Conservation (phyloP, 2,797 vertebrate genomes). For the Myotis pilosus region DNA sequence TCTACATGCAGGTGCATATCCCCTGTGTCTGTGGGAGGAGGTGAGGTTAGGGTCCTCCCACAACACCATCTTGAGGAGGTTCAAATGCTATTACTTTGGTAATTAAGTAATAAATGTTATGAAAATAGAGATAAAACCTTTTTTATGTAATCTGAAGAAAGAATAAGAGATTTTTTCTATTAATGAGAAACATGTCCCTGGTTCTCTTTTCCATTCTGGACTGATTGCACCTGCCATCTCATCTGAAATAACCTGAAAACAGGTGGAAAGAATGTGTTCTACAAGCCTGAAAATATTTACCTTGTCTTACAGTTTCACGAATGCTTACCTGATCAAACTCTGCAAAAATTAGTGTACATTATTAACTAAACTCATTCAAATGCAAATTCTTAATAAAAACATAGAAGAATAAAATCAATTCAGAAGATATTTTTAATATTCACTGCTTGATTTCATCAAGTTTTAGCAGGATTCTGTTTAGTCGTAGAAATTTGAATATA, state of each 20-base stretch:
- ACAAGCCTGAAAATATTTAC: background rate
- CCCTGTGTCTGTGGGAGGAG: background rate
- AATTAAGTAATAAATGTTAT: background rate
- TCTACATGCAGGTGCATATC: background rate
- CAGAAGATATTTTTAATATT: background rate
- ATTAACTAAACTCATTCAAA: background rate
- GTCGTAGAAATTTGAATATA: background rate
- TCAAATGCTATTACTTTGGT: background rate
- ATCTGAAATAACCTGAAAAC: background rate
- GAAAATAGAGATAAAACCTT: slow-evolving; percentile 15
- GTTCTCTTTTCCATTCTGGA: background rate
- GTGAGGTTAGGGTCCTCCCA: background rate
- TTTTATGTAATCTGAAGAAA: background rate
- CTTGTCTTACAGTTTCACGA: background rate
- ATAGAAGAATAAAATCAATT: background rate
- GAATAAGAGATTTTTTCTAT: background rate
- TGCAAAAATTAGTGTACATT: background rate
- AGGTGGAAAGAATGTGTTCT: background rate
- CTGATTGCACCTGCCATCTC: background rate
- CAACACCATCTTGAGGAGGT: background rate
- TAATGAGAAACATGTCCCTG: background rate
- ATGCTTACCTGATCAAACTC: background rate
- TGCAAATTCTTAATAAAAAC: slow-evolving; percentile 14
- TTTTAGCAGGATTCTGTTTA: background rate
- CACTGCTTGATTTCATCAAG: background rate